Base-by-base conservation (phyloP, 2,888 invertebrate species). In the Pantelozetes paolii region DNA sequence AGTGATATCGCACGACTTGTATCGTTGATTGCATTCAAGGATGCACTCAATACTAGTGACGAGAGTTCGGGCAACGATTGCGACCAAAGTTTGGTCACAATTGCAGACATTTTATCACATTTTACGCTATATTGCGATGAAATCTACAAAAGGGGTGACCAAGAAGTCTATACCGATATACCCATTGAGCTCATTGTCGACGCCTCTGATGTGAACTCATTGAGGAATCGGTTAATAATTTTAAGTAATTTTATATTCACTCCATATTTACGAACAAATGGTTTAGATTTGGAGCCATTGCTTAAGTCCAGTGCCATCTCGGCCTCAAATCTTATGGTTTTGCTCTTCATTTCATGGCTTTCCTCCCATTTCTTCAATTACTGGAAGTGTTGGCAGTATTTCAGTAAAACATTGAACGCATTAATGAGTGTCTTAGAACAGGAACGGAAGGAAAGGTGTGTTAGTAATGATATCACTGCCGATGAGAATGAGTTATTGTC, bases 101-200 rank as follows among this genome's bases (percentile, higher is more conserved):
- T 74, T 20, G 42, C 57, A 23, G 74, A 74, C 23, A 26, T 70
- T 28, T 74, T 74, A 62, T 70, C 74, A 11, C 50, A 74, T 71
- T 77, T 77, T 73, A 50, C 70, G 13, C 48, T 76, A 28, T 70
- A 71, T 59, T 74, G 75, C 11, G 73, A 62, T 71, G 75, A 77
- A 62, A 64, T 77, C 18, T 42, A 76, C 1, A 77, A 77, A 45
- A 45, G 45, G 20, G 76, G 64, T 50, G 72, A 74, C 8, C 74
- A 76, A 26, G 48, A 75, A 42, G 42, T 76, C 26, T 62, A 73
- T 9, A 40, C 67, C 6, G 72, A 76, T 57, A 32, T 77, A 32
- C 73, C 77, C 11, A 59, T 77, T 23, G 76, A 76, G 69, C 48
- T 77, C 18, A 62, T 26, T 48, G 42, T 74, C 23, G 70, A 62